Base-by-base conservation (phyloP, 2,797 vertebrate genomes). In the Borostomias antarcticus region DNA sequence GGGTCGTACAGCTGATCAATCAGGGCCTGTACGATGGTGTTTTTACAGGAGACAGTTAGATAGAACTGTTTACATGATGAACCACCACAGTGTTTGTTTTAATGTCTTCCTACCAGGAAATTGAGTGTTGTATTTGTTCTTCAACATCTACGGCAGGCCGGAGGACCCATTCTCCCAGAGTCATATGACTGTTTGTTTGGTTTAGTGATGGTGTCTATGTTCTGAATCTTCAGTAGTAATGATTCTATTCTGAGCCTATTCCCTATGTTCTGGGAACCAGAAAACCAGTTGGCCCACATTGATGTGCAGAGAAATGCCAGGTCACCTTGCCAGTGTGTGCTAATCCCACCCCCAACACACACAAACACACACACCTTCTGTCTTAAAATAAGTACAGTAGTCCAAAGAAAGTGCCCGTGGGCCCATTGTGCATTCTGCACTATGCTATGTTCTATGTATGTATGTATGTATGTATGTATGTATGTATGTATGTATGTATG, bases 221-320 rank as follows among this genome's bases (percentile, higher is more conserved):
- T 15, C 1, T 40, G 15, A 40, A 40, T 40, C 10, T 40, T 17
- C 26, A 26, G 6, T 13, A 9, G 4, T 17, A 17, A n/a, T n/a
- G n/a, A n/a, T n/a, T n/a, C n/a, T n/a, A n/a, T n/a, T n/a, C n/a
- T n/a, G n/a, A n/a, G n/a, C n/a, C n/a, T n/a, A n/a, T n/a, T n/a
- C n/a, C n/a, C n/a, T n/a, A n/a, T n/a, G n/a, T n/a, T n/a, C n/a
- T n/a, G n/a, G n/a, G n/a, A n/a, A n/a, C n/a, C n/a, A n/a, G n/a
- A n/a, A 62, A 59, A 66, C 72, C 63, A 17, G 63, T 54, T 45
- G 25, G 32, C 28, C 68, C 21, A 62, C 58, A 45, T 48, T 51
- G 37, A 19, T 56, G 15, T 60, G 57, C 37, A 40, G 13, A 21
- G n/a, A 48, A 37, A 60, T 15, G 40, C 11, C 43, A 57, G 51